phyloP scores from a whole-genome alignment of 1,140 invertebrate species.

The Macrosteles quadrilineatus region DNA sequence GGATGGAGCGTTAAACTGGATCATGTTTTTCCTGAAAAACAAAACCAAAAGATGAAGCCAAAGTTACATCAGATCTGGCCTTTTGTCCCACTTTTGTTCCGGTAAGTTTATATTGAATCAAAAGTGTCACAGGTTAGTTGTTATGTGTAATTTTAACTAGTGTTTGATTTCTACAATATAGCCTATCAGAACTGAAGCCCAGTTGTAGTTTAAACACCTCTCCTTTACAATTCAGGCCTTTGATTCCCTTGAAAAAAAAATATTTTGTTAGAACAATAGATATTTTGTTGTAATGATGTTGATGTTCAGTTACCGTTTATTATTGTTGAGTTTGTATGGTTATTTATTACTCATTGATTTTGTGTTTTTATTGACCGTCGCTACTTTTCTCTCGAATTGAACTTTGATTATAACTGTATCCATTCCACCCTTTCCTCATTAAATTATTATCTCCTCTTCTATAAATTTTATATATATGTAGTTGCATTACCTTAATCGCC shows the following conservation, averaged over 20 bases:
- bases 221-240: not conserved
- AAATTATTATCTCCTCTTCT: too few species aligned
- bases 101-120: constrained; percentile 51
- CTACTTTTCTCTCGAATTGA: too few species aligned
- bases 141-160: not conserved
- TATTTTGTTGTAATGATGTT: too few species aligned
- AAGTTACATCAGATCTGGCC: constrained; percentile 64
- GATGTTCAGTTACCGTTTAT: too few species aligned
- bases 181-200: not conserved
- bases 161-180: not conserved
- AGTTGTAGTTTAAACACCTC: not conserved
- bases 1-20: constrained; percentile 72
- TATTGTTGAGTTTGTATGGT: too few species aligned
- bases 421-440: too few species aligned
- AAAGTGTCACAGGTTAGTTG: not conserved
- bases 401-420: too few species aligned
- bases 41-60: constrained; percentile 66
- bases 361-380: too few species aligned
- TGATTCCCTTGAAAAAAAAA: not conserved
- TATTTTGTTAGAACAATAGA: constrained; percentile 23
- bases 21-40: constrained; percentile 73
- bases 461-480: too few species aligned
- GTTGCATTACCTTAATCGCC: too few species aligned
- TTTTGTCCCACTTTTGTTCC: constrained; percentile 61
- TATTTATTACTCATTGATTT: too few species aligned